Evolutionary conservation across 1,140 invertebrate genomes (phyloP), one percentile per base, ranked within the genome.

Genomic region (Trichomalopsis sarcophagae): DNA sequence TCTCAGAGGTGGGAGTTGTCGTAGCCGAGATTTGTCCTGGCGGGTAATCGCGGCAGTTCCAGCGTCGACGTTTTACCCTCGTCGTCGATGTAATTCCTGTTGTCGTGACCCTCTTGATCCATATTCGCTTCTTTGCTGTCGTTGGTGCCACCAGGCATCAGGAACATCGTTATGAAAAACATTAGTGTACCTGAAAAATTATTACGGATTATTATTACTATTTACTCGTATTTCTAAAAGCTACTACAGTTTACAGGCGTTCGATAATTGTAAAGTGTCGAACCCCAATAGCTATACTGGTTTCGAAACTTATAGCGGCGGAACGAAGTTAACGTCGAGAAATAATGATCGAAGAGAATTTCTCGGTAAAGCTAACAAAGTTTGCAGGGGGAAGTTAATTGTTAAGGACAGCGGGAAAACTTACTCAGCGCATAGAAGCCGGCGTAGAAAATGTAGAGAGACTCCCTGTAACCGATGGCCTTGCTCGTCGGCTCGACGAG

Each of bases 391-490:
- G 68, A 33, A 71, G 27, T 71, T 6, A 10, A 27, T 30, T 5
- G 27, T n/a, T 10, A 71, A 71, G 14, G 55, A 62, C 55, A 10
- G 27, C 10, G 68, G 9, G 23, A 0, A 68, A 55, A 95, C 96
- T 95, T 94, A 97, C 97, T 98, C 86, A 97, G 94, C 85, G 96
- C 95, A 87, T 97, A 97, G 87, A 96, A 96, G 82, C 97, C 97
- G 66, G 97, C 97, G 91, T 98, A 98, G 91, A 96, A 97, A 88
- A 98, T 97, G 92, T 96, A 97, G 30, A 98, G 94, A 23, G 97
- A 95, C 88, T 96, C 96, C 81, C 97, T 94, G 90, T 97, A 98
- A n/a, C 96, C 96, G 55, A 97, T 96, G 0, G 94, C 94, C 90
- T 96, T 96, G 30, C 96, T 95, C 0, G 97, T 95, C 0, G 97